Evolutionary conservation across 2,797 vertebrate genomes (phyloP).

Genomic region (Schizopygopsis malacanthus): DNA sequence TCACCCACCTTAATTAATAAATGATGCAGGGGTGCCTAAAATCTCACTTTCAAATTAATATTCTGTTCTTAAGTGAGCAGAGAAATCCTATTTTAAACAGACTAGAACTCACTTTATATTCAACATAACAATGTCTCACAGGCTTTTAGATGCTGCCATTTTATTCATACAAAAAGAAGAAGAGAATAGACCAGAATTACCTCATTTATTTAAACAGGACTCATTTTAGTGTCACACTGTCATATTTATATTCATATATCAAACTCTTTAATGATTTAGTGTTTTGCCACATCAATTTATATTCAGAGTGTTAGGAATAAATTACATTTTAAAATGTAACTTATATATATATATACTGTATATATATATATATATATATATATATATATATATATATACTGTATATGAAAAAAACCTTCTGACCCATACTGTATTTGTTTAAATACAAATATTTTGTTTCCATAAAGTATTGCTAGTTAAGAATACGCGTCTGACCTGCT

Average conservation of each 20-base stretch:
- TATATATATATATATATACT: not conserved
- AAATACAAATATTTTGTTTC: not conserved
- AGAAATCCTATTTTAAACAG: conserved; percentile 32
- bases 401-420: not conserved
- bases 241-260: not conserved
- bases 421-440: no score
- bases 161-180: conserved; percentile 10
- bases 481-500: conserved; percentile 81
- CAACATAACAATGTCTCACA: conserved; percentile 30
- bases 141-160: conserved; percentile 24
- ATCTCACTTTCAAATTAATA: conserved; percentile 6
- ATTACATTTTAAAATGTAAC: not conserved
- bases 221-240: not conserved
- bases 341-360: not conserved
- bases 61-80: conserved; percentile 26
- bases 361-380: not conserved
- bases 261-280: not conserved
- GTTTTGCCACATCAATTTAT: not conserved
- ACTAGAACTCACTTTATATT: conserved; percentile 40
- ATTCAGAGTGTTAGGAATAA: not conserved
- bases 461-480: not conserved
- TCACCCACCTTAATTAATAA: not conserved
- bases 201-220: not conserved
- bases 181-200: conserved; percentile 7
- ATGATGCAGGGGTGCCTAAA: not conserved